These are phyloP conservation scores for Brachypalpus laphriformis DNA, from an alignment of 2,888 invertebrate genomes.

Conservation along the genomic window DNA sequence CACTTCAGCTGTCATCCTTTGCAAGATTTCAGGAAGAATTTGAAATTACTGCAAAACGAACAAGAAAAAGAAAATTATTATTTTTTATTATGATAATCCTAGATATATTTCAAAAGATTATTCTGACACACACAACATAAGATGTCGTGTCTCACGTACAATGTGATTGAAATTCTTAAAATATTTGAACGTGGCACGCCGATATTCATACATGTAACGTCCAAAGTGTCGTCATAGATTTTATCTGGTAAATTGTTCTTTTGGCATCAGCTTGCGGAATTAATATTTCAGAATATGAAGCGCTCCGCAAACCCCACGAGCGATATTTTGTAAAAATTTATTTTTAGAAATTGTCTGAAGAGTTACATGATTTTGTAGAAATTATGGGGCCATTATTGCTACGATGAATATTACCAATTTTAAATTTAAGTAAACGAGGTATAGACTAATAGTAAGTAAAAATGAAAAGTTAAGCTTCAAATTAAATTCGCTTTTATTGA, in stretches of 20 bases:
- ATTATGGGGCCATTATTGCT: neutral
- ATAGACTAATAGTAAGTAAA: neutral
- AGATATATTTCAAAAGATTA: neutral
- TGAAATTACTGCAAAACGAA: slow-evolving; percentile 38
- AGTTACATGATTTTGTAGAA: slow-evolving; percentile 7
- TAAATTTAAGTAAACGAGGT: neutral
- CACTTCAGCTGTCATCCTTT: slow-evolving; percentile 82
- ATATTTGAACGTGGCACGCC: neutral
- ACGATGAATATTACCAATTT: neutral
- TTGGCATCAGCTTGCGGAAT: slow-evolving; percentile 20
- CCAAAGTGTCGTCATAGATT: slow-evolving; percentile 37
- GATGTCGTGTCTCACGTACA: neutral
- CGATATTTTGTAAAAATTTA: neutral
- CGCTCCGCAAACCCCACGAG: neutral
- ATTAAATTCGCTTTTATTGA: neutral
- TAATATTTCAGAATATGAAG: neutral
- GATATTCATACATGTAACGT: neutral
- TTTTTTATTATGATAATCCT: neutral
- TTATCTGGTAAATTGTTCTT: slow-evolving; percentile 34
- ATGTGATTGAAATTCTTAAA: slow-evolving; percentile 26
- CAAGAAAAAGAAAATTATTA: neutral
- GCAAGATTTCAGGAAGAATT: slow-evolving; percentile 47
- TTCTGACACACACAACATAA: slow-evolving; percentile 5
- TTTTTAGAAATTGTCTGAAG: slow-evolving; percentile 35
- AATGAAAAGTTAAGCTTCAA: slow-evolving; percentile 22